These are phyloP conservation scores for Papilio dardanus DNA, from an alignment of 1,140 invertebrate genomes.

Conservation along the genomic window DNA sequence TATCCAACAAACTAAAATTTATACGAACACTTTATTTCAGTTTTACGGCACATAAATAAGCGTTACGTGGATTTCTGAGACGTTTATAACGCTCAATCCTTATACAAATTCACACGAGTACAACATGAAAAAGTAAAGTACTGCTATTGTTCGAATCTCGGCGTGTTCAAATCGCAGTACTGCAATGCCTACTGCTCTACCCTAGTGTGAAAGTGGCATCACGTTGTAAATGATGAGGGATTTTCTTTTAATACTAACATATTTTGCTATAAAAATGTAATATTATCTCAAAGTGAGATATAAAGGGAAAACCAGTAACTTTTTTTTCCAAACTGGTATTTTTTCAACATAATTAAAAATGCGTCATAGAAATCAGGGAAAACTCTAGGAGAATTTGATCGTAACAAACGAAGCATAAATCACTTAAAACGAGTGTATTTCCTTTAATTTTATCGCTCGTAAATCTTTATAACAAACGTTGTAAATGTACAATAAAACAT, in stretches of 20 bases:
- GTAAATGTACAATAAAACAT: slow-evolving; percentile 9
- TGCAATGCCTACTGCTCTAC: neutral
- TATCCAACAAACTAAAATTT: slow-evolving; percentile 11
- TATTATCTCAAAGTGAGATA: no score
- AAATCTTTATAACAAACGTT: neutral
- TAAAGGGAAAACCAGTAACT: no score
- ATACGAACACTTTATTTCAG: slow-evolving; percentile 12
- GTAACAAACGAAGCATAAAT: neutral
- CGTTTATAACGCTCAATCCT: neutral
- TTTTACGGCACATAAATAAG: slow-evolving; percentile 28
- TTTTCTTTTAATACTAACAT: neutral
- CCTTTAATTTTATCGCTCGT: slow-evolving; percentile 1
- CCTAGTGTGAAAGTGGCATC: neutral
- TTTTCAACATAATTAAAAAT: neutral
- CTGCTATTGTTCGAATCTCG: neutral
- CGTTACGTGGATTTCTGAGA: neutral
- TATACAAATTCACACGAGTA: neutral
- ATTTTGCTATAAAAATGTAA: neutral
- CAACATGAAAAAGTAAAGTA: neutral
- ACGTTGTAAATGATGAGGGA: neutral
- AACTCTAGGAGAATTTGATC: neutral
- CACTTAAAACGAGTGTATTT: neutral
- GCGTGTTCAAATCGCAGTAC: no score
- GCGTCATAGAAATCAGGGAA: slow-evolving; percentile 5
- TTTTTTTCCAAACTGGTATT: no score